These are phyloP conservation scores for Corydoras maculifer DNA, from an alignment of 2,113 vertebrate species.

Conservation along the genomic window DNA sequence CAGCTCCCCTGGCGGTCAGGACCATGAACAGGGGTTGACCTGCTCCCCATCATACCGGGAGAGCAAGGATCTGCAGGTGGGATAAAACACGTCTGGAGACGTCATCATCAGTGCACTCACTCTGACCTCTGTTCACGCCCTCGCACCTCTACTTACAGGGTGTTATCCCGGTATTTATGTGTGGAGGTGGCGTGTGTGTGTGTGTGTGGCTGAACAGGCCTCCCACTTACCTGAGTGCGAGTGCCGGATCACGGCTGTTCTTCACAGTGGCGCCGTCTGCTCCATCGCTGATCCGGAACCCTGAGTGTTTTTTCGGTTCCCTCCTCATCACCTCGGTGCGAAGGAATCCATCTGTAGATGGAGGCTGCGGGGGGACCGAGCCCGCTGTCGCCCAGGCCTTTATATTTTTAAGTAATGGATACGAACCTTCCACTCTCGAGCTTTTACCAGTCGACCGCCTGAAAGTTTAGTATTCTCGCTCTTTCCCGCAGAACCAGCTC, in stretches of 20 bases:
- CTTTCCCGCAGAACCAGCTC: neutral
- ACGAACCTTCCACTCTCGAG: neutral
- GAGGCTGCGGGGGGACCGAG: too few relatives aligned
- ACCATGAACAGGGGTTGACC: too few relatives aligned
- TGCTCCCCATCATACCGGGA: too few relatives aligned
- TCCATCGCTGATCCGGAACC: neutral
- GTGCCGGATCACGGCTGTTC: neutral
- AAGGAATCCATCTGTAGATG: too few relatives aligned
- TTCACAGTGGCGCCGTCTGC: neutral
- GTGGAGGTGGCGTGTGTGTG: neutral
- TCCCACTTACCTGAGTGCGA: neutral
- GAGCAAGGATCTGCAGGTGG: too few relatives aligned
- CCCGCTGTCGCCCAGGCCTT: neutral
- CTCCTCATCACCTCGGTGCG: neutral
- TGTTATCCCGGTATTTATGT: conserved; percentile 20
- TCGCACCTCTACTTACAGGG: neutral
- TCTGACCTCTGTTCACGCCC: conserved; percentile 9
- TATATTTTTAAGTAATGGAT: too few relatives aligned
- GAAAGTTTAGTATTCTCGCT: neutral
- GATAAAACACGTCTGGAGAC: too few relatives aligned
- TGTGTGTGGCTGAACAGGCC: neutral
- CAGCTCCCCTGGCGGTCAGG: too few relatives aligned
- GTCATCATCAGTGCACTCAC: conserved; percentile 35
- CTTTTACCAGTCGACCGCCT: neutral
- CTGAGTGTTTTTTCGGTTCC: neutral